phyloP scores from a whole-genome alignment of 2,888 invertebrate species.

The Drosophila borealis region DNA sequence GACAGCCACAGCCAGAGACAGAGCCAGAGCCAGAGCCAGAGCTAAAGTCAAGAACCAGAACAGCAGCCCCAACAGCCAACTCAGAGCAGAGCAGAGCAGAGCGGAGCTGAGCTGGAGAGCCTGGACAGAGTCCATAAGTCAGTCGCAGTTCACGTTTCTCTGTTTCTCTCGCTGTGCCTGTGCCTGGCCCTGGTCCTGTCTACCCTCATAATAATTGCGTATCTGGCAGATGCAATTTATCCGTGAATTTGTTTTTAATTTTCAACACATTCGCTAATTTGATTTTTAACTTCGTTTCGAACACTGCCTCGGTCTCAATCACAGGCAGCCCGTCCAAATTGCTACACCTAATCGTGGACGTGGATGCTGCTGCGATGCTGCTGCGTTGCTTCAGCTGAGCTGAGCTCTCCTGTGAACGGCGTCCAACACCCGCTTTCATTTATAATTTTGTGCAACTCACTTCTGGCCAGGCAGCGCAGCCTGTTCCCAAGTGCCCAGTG shows the following conservation, averaged over 20 bases:
- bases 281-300: constrained; percentile 84
- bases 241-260: constrained; percentile 85
- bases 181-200: constrained; percentile 38
- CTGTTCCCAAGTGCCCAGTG: constrained; percentile 64
- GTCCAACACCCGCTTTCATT: constrained; percentile 80
- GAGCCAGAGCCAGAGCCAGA: constrained; percentile 19
- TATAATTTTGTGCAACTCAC: constrained; percentile 80
- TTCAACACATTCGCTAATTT: constrained; percentile 85
- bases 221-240: constrained; percentile 84
- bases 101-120: constrained; percentile 20
- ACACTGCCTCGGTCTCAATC: constrained; percentile 80
- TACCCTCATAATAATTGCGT: constrained; percentile 82
- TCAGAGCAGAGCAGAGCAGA: constrained; percentile 12
- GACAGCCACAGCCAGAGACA: constrained; percentile 19
- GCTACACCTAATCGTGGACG: constrained; percentile 78
- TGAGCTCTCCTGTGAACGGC: constrained; percentile 52
- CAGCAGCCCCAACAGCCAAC: constrained; percentile 19
- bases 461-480: constrained; percentile 50
- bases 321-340: constrained; percentile 76
- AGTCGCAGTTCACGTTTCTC: constrained; percentile 39
- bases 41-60: constrained; percentile 42
- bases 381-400: constrained; percentile 15
- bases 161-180: constrained; percentile 16
- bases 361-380: constrained; percentile 38
- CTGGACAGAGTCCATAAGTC: constrained; percentile 63